phyloP scores from a whole-genome alignment of 2,113 vertebrate species.

The Ploceus nigricollis region DNA sequence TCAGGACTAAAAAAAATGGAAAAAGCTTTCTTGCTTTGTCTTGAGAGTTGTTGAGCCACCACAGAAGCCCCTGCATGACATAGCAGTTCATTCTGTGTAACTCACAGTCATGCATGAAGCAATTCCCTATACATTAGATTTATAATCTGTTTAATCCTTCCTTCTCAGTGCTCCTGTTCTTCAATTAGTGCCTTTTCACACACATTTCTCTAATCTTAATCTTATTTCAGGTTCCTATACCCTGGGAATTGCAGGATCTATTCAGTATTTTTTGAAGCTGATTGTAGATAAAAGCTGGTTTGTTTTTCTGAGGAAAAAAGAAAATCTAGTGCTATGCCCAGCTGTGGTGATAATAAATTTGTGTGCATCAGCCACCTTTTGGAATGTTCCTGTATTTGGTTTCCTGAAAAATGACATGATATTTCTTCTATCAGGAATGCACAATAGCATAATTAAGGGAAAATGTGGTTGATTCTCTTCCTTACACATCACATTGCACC shows the following conservation, averaged over 20 bases:
- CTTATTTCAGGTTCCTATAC: neutral
- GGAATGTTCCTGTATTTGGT: neutral
- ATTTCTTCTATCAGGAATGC: neutral
- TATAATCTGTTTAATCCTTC: slow-evolving; percentile 26
- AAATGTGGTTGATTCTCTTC: neutral
- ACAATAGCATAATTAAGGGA: neutral
- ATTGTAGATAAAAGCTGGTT: neutral
- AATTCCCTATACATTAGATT: neutral
- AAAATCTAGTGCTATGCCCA: neutral
- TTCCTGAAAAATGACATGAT: neutral
- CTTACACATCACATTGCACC: neutral
- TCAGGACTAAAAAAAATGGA: neutral
- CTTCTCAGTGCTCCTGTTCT: neutral
- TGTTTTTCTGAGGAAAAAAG: neutral
- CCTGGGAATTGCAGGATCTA: neutral
- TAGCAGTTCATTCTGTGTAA: neutral
- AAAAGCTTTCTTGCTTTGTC: neutral
- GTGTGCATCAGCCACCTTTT: neutral
- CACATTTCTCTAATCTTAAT: neutral
- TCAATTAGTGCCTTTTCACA: slow-evolving; percentile 33
- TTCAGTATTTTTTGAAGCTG: neutral
- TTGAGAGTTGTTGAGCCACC: neutral
- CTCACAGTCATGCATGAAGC: neutral
- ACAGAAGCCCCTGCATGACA: neutral
- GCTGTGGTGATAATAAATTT: neutral